phyloP scores from a whole-genome alignment of 1,140 invertebrate genomes.

The Bombus vancouverensis region DNA sequence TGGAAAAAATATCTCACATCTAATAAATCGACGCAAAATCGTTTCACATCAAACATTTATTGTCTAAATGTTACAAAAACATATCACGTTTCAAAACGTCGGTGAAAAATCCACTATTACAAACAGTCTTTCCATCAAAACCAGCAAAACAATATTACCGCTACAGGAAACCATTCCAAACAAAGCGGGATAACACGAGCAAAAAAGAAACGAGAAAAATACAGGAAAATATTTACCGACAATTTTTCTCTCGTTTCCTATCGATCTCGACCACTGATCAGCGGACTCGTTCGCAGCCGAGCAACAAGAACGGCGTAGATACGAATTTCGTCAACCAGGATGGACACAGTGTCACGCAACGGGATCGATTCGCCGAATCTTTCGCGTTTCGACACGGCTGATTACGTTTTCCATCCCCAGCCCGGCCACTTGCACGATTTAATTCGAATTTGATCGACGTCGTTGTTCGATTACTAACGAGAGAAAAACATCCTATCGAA shows the following conservation, averaged over 20 bases:
- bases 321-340: neutral
- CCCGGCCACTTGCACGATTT: neutral
- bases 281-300: neutral
- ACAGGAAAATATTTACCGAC: neutral
- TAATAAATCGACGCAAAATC: neutral
- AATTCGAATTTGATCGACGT: conserved; percentile 29
- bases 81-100: neutral
- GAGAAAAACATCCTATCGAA: neutral
- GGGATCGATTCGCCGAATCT: neutral
- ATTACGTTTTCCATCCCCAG: neutral
- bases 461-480: neutral
- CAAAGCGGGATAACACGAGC: too few relatives aligned
- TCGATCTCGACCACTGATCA: neutral
- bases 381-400: conserved; percentile 3
- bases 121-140: neutral
- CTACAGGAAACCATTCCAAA: too few relatives aligned
- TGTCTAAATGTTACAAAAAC: neutral
- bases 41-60: neutral
- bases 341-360: neutral
- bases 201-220: neutral
- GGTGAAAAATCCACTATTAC: neutral
- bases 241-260: conserved; percentile 5
- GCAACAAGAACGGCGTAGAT: neutral
- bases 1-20: neutral
- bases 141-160: neutral